These are phyloP conservation scores for Melanchra persicariae DNA, from an alignment of 2,888 invertebrate genomes.

Conservation along the genomic window DNA sequence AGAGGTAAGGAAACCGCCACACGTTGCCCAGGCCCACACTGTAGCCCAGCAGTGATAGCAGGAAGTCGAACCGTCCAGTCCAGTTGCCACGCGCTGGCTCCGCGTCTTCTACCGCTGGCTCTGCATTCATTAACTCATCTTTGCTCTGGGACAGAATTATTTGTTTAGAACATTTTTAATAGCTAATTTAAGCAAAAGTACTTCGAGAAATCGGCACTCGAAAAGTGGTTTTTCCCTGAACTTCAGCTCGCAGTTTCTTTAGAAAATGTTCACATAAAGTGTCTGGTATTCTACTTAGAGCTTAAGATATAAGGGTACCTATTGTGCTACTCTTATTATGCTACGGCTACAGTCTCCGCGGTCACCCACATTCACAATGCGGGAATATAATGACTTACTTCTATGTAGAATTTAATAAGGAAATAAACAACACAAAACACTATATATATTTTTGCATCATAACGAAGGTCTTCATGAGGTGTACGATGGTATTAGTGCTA, in stretches of 20 bases:
- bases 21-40: constrained; percentile 94
- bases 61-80: constrained; percentile 94
- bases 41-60: constrained; percentile 93
- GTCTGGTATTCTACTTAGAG: background rate
- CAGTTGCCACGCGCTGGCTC: constrained; percentile 93
- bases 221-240: background rate
- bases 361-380: constrained; percentile 17
- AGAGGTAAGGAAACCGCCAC: constrained; percentile 94
- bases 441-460: constrained; percentile 14
- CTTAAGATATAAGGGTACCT: background rate
- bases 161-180: background rate
- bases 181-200: too few relatives aligned
- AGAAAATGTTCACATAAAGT: background rate
- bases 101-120: constrained; percentile 74
- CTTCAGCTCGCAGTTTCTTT: background rate
- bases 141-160: constrained; percentile 70
- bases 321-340: background rate
- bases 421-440: background rate
- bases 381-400: constrained; percentile 11
- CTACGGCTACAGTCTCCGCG: background rate
- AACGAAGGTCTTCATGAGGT: background rate
- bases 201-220: background rate
- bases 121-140: constrained; percentile 74
- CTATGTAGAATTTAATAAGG: constrained; percentile 1
- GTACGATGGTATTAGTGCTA: constrained; percentile 15